These are phyloP conservation scores for Heliconius sara DNA, from an alignment of 2,888 invertebrate species.

Conservation along the genomic window DNA sequence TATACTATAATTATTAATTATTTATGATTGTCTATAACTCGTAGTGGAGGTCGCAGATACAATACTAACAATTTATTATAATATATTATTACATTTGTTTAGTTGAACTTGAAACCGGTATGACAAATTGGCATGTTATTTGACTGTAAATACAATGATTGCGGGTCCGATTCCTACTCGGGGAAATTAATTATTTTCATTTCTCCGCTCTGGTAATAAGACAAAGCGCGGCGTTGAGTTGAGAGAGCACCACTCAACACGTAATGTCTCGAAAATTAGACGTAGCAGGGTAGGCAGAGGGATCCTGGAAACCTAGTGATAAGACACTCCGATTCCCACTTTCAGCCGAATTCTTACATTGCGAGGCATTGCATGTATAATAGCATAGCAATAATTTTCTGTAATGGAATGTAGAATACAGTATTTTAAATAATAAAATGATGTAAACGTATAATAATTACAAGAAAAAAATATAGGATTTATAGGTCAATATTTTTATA, in stretches of 20 bases:
- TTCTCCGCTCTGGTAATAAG: background rate
- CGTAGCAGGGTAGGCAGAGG: too few relatives aligned
- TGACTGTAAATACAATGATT: background rate
- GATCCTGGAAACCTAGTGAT: too few relatives aligned
- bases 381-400: background rate
- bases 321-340: too few relatives aligned
- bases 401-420: too few relatives aligned
- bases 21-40: background rate
- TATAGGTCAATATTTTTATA: background rate
- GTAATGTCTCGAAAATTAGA: background rate
- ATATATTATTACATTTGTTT: background rate
- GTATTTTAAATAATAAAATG: background rate
- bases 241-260: background rate
- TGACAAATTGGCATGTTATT: background rate
- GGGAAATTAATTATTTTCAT: background rate
- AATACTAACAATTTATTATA: background rate
- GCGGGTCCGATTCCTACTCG: background rate
- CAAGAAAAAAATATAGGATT: background rate
- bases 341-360: too few relatives aligned
- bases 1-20: background rate
- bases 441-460: background rate
- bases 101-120: background rate
- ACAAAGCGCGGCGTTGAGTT: too few relatives aligned
- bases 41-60: conserved; percentile 1
- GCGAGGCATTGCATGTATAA: too few relatives aligned